Evolutionary conservation across 1,140 invertebrate genomes (phyloP), one percentile per base, ranked within the genome.

Genomic region (Campoletis sonorensis): DNA sequence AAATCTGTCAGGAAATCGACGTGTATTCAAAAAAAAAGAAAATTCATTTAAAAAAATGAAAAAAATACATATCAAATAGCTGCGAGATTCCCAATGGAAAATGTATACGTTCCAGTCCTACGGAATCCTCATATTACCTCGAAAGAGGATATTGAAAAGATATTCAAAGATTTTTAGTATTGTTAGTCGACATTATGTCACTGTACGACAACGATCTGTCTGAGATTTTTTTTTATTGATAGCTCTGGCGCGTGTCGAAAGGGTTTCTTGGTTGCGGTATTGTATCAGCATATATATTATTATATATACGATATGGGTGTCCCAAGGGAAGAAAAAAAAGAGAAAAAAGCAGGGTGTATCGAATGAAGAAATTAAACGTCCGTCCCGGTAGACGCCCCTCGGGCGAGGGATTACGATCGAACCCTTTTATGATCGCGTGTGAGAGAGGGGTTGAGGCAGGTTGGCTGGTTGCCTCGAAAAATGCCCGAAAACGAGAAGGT

Each of bases 381-480:
- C 75, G 80, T 81, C 80, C 72, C 78, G 78, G 72, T 81, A 79
- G 75, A 80, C 78, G 79, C 27, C 77, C 78, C 26, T 78, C 30
- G 40, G 51, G 40, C 40, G 49, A 73, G 77, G 81, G 80, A 84
- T 82, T 81, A 81, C 51, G 77, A 68, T 79, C 71, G 68, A 75
- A 76, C 76, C 81, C 82, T 86, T 86, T 84, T 84, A 81, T 21
- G 51, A 49, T 80, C 85, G 86, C 85, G 86, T 85, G 86, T 86
- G 81, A 84, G 82, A 16, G 27, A 16, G 27, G 37, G 80, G 18
- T 45, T 79, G 82, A 79, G 78, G 84, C 85, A 87, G 87, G 87
- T 87, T 87, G 84, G 67, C 82, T 77, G 79, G 80, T 77, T 82
- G 40, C 81, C 80, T 77, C 81, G 81, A 67, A 78, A 78, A 78